Conservation (phyloP, 2,888 invertebrate genomes). For the Leptarthrus brevirostris region DNA sequence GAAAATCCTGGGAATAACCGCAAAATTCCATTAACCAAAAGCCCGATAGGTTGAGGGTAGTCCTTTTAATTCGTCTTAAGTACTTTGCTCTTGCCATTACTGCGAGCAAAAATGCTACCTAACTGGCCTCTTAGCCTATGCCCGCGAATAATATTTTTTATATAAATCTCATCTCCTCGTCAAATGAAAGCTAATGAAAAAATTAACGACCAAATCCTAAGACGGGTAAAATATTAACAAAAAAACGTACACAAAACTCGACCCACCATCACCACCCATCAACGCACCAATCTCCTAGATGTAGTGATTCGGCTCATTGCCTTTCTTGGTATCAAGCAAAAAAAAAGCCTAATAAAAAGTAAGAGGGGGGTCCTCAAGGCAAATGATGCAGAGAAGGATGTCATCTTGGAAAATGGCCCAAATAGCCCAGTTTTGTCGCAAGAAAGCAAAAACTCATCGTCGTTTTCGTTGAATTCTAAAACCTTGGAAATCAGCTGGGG, state of each 20-base stretch:
- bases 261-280: neutral
- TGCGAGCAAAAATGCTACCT: constrained; percentile 17
- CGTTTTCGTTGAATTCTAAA: constrained; percentile 2
- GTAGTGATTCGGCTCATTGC: constrained; percentile 37
- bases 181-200: constrained; percentile 43
- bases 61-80: constrained; percentile 35
- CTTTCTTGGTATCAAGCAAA: neutral
- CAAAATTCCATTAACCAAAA: constrained; percentile 34
- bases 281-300: neutral
- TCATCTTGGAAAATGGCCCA: neutral
- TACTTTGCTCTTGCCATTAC: constrained; percentile 38
- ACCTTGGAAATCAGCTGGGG: neutral
- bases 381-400: constrained; percentile 12
- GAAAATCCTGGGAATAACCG: neutral
- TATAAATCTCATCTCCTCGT: constrained; percentile 26
- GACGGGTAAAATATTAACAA: constrained; percentile 4
- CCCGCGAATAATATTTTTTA: neutral
- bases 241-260: constrained; percentile 17
- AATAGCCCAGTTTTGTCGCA: neutral
- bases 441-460: neutral
- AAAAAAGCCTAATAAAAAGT: neutral
- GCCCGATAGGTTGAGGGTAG: constrained; percentile 1
- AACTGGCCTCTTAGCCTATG: constrained; percentile 1
- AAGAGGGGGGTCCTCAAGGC: neutral
- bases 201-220: constrained; percentile 43